phyloP scores from a whole-genome alignment of 2,113 vertebrate species.

The Dunckerocampus dactyliophorus region DNA sequence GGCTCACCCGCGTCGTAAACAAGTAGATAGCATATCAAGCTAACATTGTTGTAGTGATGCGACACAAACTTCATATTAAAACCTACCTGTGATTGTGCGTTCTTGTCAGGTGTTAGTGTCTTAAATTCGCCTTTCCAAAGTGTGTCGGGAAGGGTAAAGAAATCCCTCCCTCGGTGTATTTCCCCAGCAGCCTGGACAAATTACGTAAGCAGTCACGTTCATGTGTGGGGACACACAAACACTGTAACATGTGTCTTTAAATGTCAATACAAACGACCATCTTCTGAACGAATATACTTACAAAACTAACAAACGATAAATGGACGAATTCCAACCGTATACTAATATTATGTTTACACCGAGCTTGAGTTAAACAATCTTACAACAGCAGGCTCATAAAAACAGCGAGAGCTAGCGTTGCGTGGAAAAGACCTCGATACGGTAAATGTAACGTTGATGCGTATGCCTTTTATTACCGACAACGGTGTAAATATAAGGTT shows the following conservation, averaged over 20 bases:
- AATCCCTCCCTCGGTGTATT: not conserved
- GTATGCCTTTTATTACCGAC: not conserved
- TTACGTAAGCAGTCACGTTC: conserved; percentile 55
- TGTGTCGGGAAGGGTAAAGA: not conserved
- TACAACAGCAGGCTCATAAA: not conserved
- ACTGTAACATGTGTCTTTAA: not conserved
- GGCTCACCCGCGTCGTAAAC: too few species aligned
- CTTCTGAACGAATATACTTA: not conserved
- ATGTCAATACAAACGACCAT: not conserved
- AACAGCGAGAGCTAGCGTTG: not conserved
- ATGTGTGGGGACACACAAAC: conserved; percentile 8
- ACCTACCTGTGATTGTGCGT: conserved; percentile 29
- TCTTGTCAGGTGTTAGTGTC: not conserved
- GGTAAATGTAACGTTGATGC: not conserved
- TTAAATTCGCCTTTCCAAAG: not conserved
- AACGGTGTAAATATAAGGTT: not conserved
- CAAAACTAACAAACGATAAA: not conserved
- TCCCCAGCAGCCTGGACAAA: conserved; percentile 9
- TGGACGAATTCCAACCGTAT: not conserved
- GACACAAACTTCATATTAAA: not conserved
- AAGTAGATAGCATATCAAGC: not conserved
- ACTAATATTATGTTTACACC: not conserved
- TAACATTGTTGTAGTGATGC: not conserved
- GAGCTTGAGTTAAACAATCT: not conserved
- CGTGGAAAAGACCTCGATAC: not conserved